Evolutionary conservation across 2,797 vertebrate species (phyloP).

Genomic region (Cichlasoma orientale): DNA sequence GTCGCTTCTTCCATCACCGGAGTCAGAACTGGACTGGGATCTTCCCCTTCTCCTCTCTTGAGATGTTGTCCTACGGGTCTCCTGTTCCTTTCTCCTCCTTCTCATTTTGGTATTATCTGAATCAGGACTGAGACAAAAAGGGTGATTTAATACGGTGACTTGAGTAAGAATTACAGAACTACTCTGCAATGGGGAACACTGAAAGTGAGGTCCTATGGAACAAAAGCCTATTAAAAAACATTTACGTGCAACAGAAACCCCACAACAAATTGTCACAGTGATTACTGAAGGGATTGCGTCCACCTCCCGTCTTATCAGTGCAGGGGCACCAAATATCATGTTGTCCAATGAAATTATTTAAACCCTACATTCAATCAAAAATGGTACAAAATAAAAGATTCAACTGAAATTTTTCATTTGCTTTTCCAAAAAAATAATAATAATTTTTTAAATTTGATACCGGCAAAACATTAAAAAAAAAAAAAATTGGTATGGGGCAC

Average conservation of each 20-base stretch:
- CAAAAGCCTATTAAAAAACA: not conserved
- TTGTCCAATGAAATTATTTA: not conserved
- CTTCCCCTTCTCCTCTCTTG: conserved; percentile 48
- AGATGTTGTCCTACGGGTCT: conserved; percentile 30
- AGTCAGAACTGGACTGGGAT: conserved; percentile 66
- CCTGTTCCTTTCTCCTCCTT: conserved; percentile 38
- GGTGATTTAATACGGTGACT: not conserved
- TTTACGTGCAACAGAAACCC: not conserved
- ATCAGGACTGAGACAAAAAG: conserved; percentile 67
- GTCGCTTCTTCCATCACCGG: conserved; percentile 56
- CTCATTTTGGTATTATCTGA: conserved; percentile 63
- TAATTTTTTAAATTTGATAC: too few species aligned
- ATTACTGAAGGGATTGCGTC: not conserved
- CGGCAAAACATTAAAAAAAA: not conserved
- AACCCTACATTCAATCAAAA: not conserved
- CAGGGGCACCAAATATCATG: not conserved
- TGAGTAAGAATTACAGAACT: not conserved
- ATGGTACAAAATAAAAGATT: not conserved
- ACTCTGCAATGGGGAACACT: not conserved
- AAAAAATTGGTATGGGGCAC: not conserved
- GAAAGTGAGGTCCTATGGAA: not conserved
- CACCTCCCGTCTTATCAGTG: not conserved
- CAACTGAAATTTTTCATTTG: not conserved
- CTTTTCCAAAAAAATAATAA: not conserved
- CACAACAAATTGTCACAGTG: not conserved